phyloP scores from a whole-genome alignment of 2,888 invertebrate species.

The Acanthosepion pharaonis region DNA sequence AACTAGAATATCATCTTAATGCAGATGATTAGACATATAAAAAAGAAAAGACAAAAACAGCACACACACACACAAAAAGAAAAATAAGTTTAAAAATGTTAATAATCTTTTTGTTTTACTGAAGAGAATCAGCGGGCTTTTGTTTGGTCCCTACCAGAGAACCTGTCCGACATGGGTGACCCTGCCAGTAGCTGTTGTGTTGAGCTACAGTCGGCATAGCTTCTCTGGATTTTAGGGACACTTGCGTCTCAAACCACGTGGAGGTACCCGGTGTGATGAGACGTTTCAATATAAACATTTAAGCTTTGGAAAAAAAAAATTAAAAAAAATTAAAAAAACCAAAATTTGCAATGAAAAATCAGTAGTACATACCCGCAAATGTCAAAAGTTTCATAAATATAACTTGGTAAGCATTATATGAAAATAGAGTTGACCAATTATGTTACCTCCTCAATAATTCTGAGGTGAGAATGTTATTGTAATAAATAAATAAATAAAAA shows the following conservation, averaged over 20 bases:
- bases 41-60: too few relatives aligned
- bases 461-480: too few relatives aligned
- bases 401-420: too few relatives aligned
- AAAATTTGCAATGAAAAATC: neutral
- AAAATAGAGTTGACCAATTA: too few relatives aligned
- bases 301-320: neutral
- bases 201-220: slow-evolving; percentile 45
- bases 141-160: slow-evolving; percentile 42
- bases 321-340: neutral
- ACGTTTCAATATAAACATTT: neutral
- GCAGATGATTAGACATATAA: too few relatives aligned
- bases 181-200: slow-evolving; percentile 46
- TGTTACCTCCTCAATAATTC: too few relatives aligned
- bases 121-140: slow-evolving; percentile 36
- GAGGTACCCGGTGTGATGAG: slow-evolving; percentile 41
- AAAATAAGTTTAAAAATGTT: neutral
- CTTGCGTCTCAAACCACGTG: slow-evolving; percentile 43
- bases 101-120: too few relatives aligned
- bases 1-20: too few relatives aligned
- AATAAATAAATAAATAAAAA: too few relatives aligned
- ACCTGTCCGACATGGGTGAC: slow-evolving; percentile 48
- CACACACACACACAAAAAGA: neutral
- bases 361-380: neutral
- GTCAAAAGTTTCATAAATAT: neutral
- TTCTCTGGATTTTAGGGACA: slow-evolving; percentile 46